Percentiles rank a stretch among this genome's conserved stretches.
Conservation (phyloP, 2,797 vertebrate species). For the Diplodus puntazzo region DNA sequence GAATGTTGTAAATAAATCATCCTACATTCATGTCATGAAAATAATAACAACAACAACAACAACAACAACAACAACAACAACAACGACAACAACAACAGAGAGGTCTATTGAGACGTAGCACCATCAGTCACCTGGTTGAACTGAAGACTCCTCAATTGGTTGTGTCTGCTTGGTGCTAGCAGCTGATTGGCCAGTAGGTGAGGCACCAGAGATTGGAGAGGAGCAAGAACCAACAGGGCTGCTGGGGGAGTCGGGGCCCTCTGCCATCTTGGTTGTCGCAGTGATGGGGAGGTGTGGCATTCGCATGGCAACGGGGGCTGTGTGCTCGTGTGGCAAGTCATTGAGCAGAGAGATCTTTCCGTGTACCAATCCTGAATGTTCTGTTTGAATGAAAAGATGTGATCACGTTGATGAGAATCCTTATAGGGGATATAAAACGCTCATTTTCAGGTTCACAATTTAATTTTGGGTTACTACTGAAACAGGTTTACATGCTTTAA, state of each 20-base stretch:
- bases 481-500: too few relatives aligned
- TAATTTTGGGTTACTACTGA: too few relatives aligned
- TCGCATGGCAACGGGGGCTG: constrained; percentile 75
- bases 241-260: constrained; percentile 72
- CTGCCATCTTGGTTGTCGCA: constrained; percentile 84
- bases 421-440: background rate
- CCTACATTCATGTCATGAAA: background rate
- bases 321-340: constrained; percentile 78
- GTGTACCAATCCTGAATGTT: constrained; percentile 73
- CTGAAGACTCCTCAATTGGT: constrained; percentile 72
- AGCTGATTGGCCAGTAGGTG: constrained; percentile 64
- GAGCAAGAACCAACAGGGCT: constrained; percentile 82
- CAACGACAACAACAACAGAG: too few relatives aligned
- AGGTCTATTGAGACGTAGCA: constrained; percentile 5
- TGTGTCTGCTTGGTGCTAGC: constrained; percentile 72
- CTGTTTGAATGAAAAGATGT: constrained; percentile 69
- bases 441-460: too few relatives aligned
- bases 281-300: constrained; percentile 92
- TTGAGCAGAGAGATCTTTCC: constrained; percentile 76
- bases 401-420: background rate
- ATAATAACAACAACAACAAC: background rate
- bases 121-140: constrained; percentile 80
- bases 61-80: too few relatives aligned
- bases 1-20: background rate
- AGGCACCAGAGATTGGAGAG: constrained; percentile 66